Conservation (phyloP, 2,888 invertebrate genomes). For the Scaptomyza parva region DNA sequence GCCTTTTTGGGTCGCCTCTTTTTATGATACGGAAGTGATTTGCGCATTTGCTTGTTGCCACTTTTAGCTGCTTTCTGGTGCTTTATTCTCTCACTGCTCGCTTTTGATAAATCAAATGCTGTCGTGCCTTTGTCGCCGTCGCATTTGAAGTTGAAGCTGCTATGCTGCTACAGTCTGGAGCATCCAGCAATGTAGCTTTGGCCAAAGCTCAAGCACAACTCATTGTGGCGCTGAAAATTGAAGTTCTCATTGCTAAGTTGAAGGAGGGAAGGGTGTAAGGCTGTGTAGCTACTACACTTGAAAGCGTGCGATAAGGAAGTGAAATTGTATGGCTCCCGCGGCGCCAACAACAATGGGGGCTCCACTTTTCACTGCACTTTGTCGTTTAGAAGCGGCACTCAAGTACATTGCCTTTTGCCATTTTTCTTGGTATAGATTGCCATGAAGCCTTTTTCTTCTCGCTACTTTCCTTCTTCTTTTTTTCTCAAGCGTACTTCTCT, state of each 20-base stretch:
- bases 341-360: conserved; percentile 63
- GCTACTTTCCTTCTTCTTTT: conserved; percentile 3
- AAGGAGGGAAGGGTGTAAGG: not conserved
- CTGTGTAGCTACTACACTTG: conserved; percentile 42
- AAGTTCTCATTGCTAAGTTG: conserved; percentile 61
- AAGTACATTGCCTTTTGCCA: conserved; percentile 66
- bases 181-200: conserved; percentile 17
- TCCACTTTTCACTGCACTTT: conserved; percentile 49
- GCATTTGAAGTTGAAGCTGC: conserved; percentile 34
- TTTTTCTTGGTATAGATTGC: conserved; percentile 46
- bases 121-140: conserved; percentile 58
- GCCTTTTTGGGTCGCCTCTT: conserved; percentile 10
- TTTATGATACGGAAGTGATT: conserved; percentile 61
- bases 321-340: conserved; percentile 67
- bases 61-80: conserved; percentile 49
- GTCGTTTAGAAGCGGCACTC: conserved; percentile 60
- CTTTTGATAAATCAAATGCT: conserved; percentile 69
- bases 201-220: conserved; percentile 64
- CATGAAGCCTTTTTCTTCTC: conserved; percentile 15
- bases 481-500: conserved; percentile 36
- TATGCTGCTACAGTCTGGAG: conserved; percentile 23
- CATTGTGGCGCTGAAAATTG: conserved; percentile 71
- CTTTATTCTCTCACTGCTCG: conserved; percentile 46
- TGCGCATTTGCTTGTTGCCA: conserved; percentile 55
- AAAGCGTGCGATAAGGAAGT: conserved; percentile 69